phyloP scores from a whole-genome alignment of 2,888 invertebrate genomes.

The Malachius bipustulatus region DNA sequence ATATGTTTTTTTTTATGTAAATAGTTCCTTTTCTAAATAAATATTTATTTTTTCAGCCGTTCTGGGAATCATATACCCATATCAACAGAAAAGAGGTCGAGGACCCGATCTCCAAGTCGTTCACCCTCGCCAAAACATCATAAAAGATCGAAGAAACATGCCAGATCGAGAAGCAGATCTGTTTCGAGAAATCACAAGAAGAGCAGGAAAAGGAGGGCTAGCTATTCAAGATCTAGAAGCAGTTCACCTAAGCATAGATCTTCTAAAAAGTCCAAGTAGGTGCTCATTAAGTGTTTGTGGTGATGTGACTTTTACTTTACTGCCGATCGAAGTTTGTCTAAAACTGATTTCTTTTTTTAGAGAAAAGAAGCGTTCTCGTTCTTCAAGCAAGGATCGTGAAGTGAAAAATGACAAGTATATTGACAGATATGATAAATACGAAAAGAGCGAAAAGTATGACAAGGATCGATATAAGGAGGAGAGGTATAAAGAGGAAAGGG shows the following conservation, averaged over 20 bases:
- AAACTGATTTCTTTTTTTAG: conserved; percentile 24
- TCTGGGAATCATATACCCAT: conserved; percentile 36
- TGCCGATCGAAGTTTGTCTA: conserved; percentile 5
- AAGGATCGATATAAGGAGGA: conserved; percentile 21
- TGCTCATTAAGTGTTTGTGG: not conserved
- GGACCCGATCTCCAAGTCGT: conserved; percentile 31
- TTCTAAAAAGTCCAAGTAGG: conserved; percentile 26
- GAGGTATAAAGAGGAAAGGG: conserved; percentile 24
- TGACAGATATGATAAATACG: conserved; percentile 34
- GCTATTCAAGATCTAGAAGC: conserved; percentile 35
- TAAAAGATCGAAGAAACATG: conserved; percentile 33
- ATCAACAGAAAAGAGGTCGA: conserved; percentile 31
- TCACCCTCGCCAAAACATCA: conserved; percentile 32
- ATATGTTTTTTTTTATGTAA: too few relatives aligned
- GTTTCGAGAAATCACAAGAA: conserved; percentile 31
- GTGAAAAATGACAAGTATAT: conserved; percentile 33
- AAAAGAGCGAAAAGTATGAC: conserved; percentile 27
- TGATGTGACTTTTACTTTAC: conserved; percentile 10
- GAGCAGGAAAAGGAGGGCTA: conserved; percentile 32
- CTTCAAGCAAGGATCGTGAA: conserved; percentile 35
- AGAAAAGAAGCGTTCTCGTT: conserved; percentile 36
- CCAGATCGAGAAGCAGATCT: conserved; percentile 30
- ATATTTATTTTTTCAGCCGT: conserved; percentile 25
- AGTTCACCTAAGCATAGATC: conserved; percentile 32
- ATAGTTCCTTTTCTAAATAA: not conserved